A percentile compares a stretch with the other conserved stretches of the same genome.
phyloP scores from a whole-genome alignment of 2,888 invertebrate genomes.

The Drosophila antonietae region DNA sequence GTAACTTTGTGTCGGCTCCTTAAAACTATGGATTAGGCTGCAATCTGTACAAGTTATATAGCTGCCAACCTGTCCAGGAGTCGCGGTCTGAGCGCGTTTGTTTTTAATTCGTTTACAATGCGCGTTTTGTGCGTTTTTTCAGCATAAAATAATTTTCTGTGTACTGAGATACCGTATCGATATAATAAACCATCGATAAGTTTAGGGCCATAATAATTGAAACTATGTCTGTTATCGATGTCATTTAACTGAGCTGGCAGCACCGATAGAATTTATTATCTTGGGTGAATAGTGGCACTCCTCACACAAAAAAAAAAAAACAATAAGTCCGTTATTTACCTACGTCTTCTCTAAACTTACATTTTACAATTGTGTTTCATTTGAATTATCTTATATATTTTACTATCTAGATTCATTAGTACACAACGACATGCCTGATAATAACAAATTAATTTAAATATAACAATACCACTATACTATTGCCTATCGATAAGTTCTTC shows the following conservation, averaged over 20 bases:
- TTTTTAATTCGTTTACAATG: slow-evolving; percentile 47
- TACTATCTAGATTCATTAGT: background rate
- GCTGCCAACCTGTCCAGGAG: slow-evolving; percentile 32
- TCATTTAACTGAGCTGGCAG: background rate
- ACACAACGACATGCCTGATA: too few relatives aligned
- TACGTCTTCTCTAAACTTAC: background rate
- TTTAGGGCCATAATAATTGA: background rate
- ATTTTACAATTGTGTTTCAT: background rate
- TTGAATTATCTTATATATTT: background rate
- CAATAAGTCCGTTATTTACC: background rate
- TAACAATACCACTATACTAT: background rate
- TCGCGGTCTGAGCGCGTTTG: slow-evolving; percentile 42
- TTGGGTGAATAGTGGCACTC: slow-evolving; percentile 3
- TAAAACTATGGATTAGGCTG: slow-evolving; percentile 19
- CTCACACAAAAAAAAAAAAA: background rate
- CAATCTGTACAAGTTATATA: slow-evolving; percentile 20
- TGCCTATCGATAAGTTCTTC: slow-evolving; percentile 18
- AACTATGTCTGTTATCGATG: slow-evolving; percentile 10
- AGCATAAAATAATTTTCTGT: slow-evolving; percentile 71
- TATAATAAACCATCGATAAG: slow-evolving; percentile 45
- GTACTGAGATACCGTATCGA: slow-evolving; percentile 63
- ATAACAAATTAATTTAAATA: background rate
- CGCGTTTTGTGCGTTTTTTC: slow-evolving; percentile 72
- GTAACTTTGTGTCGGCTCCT: slow-evolving; percentile 37
- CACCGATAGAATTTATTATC: slow-evolving; percentile 30